Evolutionary conservation across 2,113 vertebrate genomes (phyloP), one percentile per base, ranked within the genome.

Genomic region (Macaca fascicularis): DNA sequence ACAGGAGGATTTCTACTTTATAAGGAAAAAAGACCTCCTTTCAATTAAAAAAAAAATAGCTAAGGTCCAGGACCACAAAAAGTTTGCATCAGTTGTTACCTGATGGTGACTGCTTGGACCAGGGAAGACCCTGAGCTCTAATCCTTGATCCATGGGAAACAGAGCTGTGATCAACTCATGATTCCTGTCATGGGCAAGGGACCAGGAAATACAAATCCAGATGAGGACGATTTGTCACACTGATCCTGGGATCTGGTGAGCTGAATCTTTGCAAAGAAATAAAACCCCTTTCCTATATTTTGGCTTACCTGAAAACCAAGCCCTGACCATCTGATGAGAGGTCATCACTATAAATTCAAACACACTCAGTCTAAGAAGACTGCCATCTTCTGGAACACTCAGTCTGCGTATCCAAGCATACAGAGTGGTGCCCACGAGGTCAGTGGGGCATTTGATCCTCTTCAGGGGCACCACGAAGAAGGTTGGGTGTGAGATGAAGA

Each of bases 61-160:
- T 40, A n/a, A 69, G 17, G 9, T 84, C 14, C 70, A 79, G 76
- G 40, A 43, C n/a, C 38, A 40, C 14, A 57, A 6, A 48, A 5
- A 19, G 25, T 23, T 64, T 30, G 89, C 59, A 30, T 59, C 6
- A 23, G 11, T 7, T 0, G 0, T 52, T 78, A 55, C 43, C 32
- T 10, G 55, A 25, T 0, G 1, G 8, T 32, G 35, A 57, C 32
- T 17, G 23, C 23, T 35, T 50, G 32, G 32, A 61, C 13, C 0
- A 1, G 19, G 30, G 35, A 48, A 1, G 14, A 52, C 2, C 27
- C 0, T 2, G 22, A 50, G 17, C 23, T 16, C 32, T 52, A 3
- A n/a, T 6, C 69, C 45, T 78, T 27, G 20, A 30, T 17, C 14
- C 6, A 0, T 10, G 55, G 81, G 84, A 90, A 74, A 45, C 0